These are phyloP conservation scores for Myotis myotis DNA, from an alignment of 2,797 vertebrate species.

Conservation along the genomic window DNA sequence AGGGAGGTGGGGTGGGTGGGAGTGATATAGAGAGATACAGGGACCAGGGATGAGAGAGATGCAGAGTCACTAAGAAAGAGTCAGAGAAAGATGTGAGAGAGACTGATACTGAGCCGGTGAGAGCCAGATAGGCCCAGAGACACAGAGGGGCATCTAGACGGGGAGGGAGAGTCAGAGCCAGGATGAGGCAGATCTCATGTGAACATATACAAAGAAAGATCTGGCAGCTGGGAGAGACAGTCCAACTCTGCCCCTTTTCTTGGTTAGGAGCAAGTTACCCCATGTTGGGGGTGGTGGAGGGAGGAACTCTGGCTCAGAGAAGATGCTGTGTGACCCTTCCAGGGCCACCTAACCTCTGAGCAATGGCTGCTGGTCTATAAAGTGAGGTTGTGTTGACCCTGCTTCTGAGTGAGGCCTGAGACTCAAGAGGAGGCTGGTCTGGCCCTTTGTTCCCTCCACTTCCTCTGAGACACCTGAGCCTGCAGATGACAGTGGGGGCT, in stretches of 20 bases:
- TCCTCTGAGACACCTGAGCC: not conserved
- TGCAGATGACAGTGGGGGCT: not conserved
- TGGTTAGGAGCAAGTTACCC: not conserved
- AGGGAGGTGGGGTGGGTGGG: rapidly evolving
- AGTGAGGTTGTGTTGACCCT: not conserved
- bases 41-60: not conserved
- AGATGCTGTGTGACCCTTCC: not conserved
- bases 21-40: not conserved
- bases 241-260: too few species aligned
- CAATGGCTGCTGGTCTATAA: not conserved
- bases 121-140: not conserved
- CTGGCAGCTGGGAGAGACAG: not conserved
- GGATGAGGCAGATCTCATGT: not conserved
- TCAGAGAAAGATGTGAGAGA: not conserved
- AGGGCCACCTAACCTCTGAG: not conserved
- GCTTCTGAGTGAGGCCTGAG: not conserved
- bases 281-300: rapidly evolving
- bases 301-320: not conserved
- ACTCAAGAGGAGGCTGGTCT: not conserved
- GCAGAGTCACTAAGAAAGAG: not conserved
- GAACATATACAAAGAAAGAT: not conserved
- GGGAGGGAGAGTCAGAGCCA: not conserved
- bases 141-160: too few species aligned
- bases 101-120: rapidly evolving
- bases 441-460: not conserved